These are phyloP conservation scores for Platysternon megacephalum DNA, from an alignment of 2,113 vertebrate genomes.

Conservation along the genomic window DNA sequence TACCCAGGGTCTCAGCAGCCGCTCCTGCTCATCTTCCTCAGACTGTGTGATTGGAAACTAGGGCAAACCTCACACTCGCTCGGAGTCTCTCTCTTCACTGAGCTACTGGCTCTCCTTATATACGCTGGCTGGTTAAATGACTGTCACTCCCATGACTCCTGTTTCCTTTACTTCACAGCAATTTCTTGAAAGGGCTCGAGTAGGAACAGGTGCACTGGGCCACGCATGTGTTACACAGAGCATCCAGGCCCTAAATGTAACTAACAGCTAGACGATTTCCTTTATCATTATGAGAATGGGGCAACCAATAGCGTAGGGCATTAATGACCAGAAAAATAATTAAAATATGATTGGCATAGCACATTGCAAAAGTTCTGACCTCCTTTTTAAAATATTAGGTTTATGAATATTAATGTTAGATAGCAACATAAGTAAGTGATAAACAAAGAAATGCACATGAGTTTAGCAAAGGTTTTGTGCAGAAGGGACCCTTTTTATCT, in stretches of 20 bases:
- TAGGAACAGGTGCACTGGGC: neutral
- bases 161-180: accelerated
- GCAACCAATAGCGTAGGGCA: neutral
- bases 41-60: neutral
- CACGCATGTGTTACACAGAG: neutral
- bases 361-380: accelerated
- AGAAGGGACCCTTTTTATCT: constrained; percentile 59
- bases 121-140: neutral
- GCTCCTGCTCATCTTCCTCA: neutral
- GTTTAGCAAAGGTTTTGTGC: constrained; percentile 38
- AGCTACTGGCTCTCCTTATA: neutral
- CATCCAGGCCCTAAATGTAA: neutral
- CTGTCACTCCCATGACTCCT: neutral
- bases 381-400: neutral
- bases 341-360: neutral
- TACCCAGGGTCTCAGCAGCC: neutral
- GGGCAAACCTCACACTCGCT: neutral
- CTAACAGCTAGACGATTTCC: neutral
- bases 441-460: neutral
- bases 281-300: constrained; percentile 3
- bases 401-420: neutral
- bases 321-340: neutral
- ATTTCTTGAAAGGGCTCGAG: accelerated
- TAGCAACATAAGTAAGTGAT: neutral
- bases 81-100: neutral